phyloP scores from a whole-genome alignment of 2,797 vertebrate genomes.

The Limosa lapponica region DNA sequence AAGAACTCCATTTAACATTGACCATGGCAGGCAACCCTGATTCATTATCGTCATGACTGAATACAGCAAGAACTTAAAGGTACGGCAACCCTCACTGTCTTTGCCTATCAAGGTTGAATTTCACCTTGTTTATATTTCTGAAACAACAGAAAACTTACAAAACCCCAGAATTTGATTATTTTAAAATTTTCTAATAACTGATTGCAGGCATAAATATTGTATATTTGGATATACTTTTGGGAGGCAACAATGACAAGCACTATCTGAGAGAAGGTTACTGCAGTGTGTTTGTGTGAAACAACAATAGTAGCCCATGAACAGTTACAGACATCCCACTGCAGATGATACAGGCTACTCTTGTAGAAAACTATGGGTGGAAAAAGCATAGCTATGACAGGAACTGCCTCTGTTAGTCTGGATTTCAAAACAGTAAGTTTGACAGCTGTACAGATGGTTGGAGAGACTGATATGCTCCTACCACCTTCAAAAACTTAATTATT shows the following conservation, averaged over 20 bases:
- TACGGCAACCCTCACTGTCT: neutral
- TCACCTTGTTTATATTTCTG: neutral
- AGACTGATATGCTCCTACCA: neutral
- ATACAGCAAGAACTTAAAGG: neutral
- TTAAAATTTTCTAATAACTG: neutral
- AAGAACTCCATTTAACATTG: neutral
- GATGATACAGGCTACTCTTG: neutral
- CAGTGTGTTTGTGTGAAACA: neutral
- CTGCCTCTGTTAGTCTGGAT: neutral
- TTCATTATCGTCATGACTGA: neutral
- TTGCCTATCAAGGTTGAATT: neutral
- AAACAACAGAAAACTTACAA: neutral
- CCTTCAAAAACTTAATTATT: neutral
- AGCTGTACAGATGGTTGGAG: neutral
- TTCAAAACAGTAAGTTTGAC: neutral
- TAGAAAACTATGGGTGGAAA: neutral
- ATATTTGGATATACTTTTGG: neutral
- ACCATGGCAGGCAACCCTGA: neutral
- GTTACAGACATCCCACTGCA: neutral
- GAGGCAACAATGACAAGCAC: neutral
- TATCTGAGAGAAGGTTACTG: neutral
- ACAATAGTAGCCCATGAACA: neutral
- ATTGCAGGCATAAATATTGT: neutral
- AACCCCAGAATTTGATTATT: neutral
- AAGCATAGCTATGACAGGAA: neutral